Percentiles rank a stretch among this genome's conserved stretches.
phyloP scores from a whole-genome alignment of 2,888 invertebrate species.

The Clunio marinus region DNA sequence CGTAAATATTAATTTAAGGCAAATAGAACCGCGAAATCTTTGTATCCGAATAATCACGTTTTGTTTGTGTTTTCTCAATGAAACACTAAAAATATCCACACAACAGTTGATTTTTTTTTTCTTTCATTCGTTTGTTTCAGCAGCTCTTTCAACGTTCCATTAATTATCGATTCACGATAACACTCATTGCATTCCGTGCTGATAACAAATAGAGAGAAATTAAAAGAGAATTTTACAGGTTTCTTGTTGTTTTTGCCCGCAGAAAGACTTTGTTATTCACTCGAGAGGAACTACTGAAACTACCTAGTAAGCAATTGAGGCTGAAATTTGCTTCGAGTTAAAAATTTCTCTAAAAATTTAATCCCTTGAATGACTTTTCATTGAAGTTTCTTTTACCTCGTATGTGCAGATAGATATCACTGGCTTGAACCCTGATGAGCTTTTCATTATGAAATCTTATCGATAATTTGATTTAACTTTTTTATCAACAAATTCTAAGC shows the following conservation, averaged over 20 bases:
- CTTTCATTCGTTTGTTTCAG: constrained; percentile 2
- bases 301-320: neutral
- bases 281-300: neutral
- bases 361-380: neutral
- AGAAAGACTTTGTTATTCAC: neutral
- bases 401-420: constrained; percentile 32
- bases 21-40: no score
- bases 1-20: no score
- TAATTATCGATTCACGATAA: constrained; percentile 24
- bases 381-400: constrained; percentile 21
- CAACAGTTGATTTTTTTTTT: no score
- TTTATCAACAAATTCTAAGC: no score
- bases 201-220: neutral
- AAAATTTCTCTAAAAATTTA: neutral
- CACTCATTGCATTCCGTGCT: neutral
- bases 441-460: constrained; percentile 21
- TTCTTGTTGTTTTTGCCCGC: neutral
- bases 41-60: no score
- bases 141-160: constrained; percentile 17
- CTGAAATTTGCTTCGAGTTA: neutral
- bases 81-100: no score
- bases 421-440: constrained; percentile 21
- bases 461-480: no score
- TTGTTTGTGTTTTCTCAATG: no score
- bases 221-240: neutral